phyloP scores from a whole-genome alignment of 2,797 vertebrate species.

The Anabas testudineus region DNA sequence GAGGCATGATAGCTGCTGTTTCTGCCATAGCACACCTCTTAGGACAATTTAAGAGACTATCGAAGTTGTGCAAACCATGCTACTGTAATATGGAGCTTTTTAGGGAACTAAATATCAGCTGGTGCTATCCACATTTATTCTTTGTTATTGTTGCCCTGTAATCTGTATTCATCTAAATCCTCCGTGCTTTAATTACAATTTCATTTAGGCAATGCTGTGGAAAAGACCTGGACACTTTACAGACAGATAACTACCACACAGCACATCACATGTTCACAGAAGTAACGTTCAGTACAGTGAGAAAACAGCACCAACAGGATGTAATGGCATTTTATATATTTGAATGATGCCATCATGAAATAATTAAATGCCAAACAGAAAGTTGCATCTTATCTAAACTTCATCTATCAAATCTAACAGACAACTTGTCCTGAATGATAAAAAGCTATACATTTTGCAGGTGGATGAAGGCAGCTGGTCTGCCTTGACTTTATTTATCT shows the following conservation, averaged over 20 bases:
- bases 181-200: constrained; percentile 28
- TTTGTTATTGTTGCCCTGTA: too few species aligned
- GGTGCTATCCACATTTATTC: too few species aligned
- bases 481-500: too few species aligned
- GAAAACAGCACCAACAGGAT: too few species aligned
- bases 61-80: constrained; percentile 31
- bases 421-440: too few species aligned
- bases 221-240: constrained; percentile 10
- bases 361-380: too few species aligned
- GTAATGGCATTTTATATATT: too few species aligned
- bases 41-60: constrained; percentile 61
- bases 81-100: not conserved
- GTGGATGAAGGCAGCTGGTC: too few species aligned
- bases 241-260: constrained; percentile 32
- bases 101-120: not conserved
- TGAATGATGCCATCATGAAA: too few species aligned
- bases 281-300: not conserved
- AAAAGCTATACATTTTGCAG: too few species aligned
- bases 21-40: constrained; percentile 65
- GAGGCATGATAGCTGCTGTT: constrained; percentile 75
- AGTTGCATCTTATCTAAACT: too few species aligned
- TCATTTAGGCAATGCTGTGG: constrained; percentile 27
- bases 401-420: too few species aligned
- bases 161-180: not conserved
- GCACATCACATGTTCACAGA: constrained; percentile 56